phyloP scores from a whole-genome alignment of 2,888 invertebrate species.

The Dryococelus australis region DNA sequence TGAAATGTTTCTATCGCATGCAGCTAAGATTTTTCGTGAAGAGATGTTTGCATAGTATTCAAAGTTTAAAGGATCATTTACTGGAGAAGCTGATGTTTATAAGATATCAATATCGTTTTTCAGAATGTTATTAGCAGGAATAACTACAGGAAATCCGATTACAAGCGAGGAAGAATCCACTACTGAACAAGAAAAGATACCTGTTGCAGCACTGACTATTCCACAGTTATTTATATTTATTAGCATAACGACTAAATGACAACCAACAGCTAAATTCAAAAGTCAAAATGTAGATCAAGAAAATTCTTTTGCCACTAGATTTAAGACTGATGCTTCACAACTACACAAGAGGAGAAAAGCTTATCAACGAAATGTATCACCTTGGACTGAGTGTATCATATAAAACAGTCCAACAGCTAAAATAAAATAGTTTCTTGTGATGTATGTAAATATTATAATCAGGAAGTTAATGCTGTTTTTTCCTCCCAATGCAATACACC shows the following conservation, averaged over 20 bases:
- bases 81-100: not conserved
- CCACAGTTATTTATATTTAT: not conserved
- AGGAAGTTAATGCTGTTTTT: not conserved
- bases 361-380: not conserved
- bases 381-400: not conserved
- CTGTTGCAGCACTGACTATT: not conserved
- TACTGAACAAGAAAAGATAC: not conserved
- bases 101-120: not conserved
- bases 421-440: not conserved
- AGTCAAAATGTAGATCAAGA: slow-evolving; percentile 18
- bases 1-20: not conserved
- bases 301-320: not conserved
- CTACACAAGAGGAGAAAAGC: not conserved
- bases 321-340: slow-evolving; percentile 13
- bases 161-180: not conserved
- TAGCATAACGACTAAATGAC: not conserved
- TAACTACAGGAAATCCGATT: slow-evolving; percentile 7
- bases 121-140: not conserved
- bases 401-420: not conserved
- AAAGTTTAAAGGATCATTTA: not conserved
- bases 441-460: not conserved
- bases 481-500: slow-evolving; percentile 20
- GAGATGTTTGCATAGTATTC: not conserved
- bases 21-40: not conserved
- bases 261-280: not conserved